phyloP scores from a whole-genome alignment of 1,140 invertebrate species.

The Aphelinus certus region DNA sequence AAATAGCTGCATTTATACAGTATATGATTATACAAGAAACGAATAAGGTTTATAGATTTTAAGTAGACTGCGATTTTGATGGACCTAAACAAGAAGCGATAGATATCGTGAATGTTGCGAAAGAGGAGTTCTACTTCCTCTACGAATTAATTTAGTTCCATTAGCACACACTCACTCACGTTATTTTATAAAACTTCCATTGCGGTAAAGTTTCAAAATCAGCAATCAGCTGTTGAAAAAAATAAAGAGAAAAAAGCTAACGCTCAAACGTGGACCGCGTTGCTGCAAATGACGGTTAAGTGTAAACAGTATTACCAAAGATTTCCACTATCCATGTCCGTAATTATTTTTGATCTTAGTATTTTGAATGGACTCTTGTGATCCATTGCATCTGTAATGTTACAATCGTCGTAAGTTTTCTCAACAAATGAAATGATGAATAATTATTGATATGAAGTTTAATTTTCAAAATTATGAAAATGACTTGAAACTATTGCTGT shows the following conservation, averaged over 20 bases:
- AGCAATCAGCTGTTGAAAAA: background rate
- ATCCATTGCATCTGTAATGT: background rate
- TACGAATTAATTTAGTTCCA: background rate
- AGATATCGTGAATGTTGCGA: constrained; percentile 50
- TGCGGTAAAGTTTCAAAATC: background rate
- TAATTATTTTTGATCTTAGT: no score
- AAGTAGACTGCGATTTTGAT: constrained; percentile 55
- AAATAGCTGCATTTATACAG: constrained; percentile 55
- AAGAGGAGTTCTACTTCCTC: constrained; percentile 2
- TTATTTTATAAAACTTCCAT: constrained; percentile 1
- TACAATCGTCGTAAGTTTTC: no score
- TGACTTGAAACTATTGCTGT: background rate
- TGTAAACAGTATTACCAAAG: constrained; percentile 39
- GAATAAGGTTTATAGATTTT: constrained; percentile 41
- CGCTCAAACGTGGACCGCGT: constrained; percentile 34
- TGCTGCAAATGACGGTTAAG: constrained; percentile 8
- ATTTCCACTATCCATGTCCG: background rate
- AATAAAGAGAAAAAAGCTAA: constrained; percentile 8
- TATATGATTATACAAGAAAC: constrained; percentile 39
- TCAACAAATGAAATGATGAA: no score
- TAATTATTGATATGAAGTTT: no score
- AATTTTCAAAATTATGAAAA: no score
- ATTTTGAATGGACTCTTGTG: background rate
- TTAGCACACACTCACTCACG: background rate
- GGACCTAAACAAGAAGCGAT: constrained; percentile 51